Evolutionary conservation across 2,113 vertebrate species (phyloP), one percentile per base, ranked within the genome.

Genomic region (Meleagris gallopavo): DNA sequence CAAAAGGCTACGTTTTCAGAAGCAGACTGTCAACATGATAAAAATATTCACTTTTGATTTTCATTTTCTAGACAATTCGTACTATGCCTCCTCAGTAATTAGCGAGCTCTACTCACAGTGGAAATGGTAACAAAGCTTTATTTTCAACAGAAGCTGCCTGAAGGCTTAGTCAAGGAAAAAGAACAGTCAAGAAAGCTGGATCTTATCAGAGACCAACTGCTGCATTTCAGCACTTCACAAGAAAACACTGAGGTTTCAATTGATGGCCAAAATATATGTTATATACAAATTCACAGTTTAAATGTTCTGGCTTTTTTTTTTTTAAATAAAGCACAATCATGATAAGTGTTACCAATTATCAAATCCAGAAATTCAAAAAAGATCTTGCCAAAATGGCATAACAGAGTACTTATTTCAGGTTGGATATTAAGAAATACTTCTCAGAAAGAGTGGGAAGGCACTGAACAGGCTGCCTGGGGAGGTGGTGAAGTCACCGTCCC

Each of bases 31-130:
- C 87, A 94, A 78, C 80, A 74, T 2, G 0, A 81, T 74, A 64
- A 61, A 45, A 84, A 81, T 77, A 80, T 60, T 83, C 29, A 64
- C 41, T 94, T 90, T 75, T 89, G 43, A 90, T 50, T 72, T 94
- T 75, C 32, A 40, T 73, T 93, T 91, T 86, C 71, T 73, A 85
- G 62, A 30, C 18, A 73, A 9, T 50, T 89, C 2, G 0, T 86
- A 54, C n/a, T 24, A 57, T 1, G 3, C 45, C 27, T 93, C 11
- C 52, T 82, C 45, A 81, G 77, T 78, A 72, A 88, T 83, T 60
- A 93, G 46, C 69, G 32, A 83, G 19, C 41, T 52, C 81, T 75
- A 24, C 34, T 69, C 43, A 5, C 12, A 13, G 0, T 69, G 54
- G 66, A 89, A 58, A 84, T 2, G 1, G 45, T 61, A 88, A 73